Base-by-base conservation (phyloP, 2,113 vertebrate genomes). In the Neoarius graeffei region DNA sequence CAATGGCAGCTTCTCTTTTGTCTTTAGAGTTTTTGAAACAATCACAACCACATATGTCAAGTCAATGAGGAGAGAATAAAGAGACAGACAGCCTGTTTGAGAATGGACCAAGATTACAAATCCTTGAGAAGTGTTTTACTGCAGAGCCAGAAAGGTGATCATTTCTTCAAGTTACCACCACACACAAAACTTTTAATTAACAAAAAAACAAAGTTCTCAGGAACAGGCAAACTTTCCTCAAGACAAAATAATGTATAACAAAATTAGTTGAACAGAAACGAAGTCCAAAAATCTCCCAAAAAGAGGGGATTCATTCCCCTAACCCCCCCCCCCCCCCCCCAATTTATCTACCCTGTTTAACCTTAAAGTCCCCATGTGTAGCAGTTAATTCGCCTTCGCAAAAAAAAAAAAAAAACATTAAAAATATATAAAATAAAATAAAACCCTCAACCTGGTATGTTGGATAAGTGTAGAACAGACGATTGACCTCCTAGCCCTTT, bases 1-100 rank as follows among this genome's bases (percentile, higher is more conserved):
- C 92, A 93, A 93, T 88, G 77, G 88, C 20, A 42, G 62, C 5
- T 80, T 79, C 77, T 92, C 89, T 82, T 86, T 91, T 81, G 80
- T 82, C 76, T 50, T 57, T 64, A 14, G 48, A 67, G 54, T 83
- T 67, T 85, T 62, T 59, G n/a, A 85, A 88, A 87, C 67, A 67
- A 85, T 60, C 74, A 69, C 64, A 83, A 87, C 54, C 74, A 88
- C 84, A 86, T 35, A 54, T n/a, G 80, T 48, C 60, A 25, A 74
- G n/a, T 77, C 50, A 56, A 73, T 89, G 82, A 14, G 15, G 19
- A 85, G 56, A 74, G 71, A 48, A 91, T 59, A 20, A 83, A 90
- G 77, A 52, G 60, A 50, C 13, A 30, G 62, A 27, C 30, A 62
- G 64, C 17, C 27, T 71, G 77, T 84, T 64, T 85, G 25, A 87